A percentile compares a stretch with the other conserved stretches of the same genome.
Evolutionary conservation across 1,140 invertebrate species (phyloP).

Genomic region (Penaeus indicus): DNA sequence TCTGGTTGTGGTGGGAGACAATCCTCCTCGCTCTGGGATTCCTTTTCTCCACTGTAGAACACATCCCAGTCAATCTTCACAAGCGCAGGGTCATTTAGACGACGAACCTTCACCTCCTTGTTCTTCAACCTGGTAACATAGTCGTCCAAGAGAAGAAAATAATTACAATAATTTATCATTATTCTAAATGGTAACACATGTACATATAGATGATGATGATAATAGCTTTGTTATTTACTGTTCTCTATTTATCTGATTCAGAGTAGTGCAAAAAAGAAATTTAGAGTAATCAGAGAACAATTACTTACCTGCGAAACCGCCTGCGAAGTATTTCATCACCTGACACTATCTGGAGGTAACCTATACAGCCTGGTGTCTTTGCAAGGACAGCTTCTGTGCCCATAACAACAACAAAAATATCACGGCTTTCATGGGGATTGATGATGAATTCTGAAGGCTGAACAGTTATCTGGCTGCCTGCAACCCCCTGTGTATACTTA

Average conservation of each 20-base stretch:
- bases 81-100: slow-evolving; percentile 34
- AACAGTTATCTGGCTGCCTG: slow-evolving; percentile 15
- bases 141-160: background rate
- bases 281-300: background rate
- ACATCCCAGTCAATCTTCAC: slow-evolving; percentile 46
- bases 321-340: slow-evolving; percentile 42
- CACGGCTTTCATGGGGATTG: slow-evolving; percentile 14
- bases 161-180: too few relatives aligned
- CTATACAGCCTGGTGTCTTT: slow-evolving; percentile 40
- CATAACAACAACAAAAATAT: slow-evolving; percentile 35
- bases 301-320: slow-evolving; percentile 37
- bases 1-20: slow-evolving; percentile 51
- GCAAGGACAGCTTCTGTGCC: slow-evolving; percentile 31
- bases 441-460: slow-evolving; percentile 47
- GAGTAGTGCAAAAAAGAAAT: background rate
- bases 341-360: slow-evolving; percentile 30
- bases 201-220: too few relatives aligned
- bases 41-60: slow-evolving; percentile 26
- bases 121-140: slow-evolving; percentile 33
- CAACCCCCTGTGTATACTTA: slow-evolving; percentile 18
- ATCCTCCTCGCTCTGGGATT: slow-evolving; percentile 6
- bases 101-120: slow-evolving; percentile 50
- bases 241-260: background rate
- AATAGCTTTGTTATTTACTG: too few relatives aligned
- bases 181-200: too few relatives aligned